These are phyloP conservation scores for Decapterus maruadsi DNA, from an alignment of 2,797 vertebrate genomes.

Conservation along the genomic window DNA sequence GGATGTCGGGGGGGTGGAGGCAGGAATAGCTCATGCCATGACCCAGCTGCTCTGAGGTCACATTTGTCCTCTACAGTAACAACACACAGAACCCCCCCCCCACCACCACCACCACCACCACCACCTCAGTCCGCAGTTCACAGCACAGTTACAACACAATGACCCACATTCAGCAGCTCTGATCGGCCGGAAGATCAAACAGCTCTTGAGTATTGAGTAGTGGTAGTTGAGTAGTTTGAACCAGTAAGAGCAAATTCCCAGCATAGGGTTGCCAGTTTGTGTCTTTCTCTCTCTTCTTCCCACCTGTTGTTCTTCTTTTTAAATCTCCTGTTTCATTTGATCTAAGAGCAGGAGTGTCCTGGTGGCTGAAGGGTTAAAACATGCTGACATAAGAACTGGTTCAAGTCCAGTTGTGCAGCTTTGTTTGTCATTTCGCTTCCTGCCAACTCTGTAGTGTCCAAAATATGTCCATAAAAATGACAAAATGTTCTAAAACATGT, in stretches of 20 bases:
- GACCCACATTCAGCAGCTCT: background rate
- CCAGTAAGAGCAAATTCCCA: background rate
- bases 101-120: too few species aligned
- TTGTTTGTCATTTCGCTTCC: too few species aligned
- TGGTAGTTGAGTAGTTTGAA: too few species aligned
- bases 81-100: constrained; percentile 23
- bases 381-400: too few species aligned
- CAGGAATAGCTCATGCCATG: constrained; percentile 53
- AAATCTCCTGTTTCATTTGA: background rate
- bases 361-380: too few species aligned
- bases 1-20: constrained; percentile 20
- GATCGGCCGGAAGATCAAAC: background rate
- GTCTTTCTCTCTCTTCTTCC: too few species aligned
- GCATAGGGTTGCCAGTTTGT: too few species aligned
- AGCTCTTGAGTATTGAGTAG: background rate
- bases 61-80: constrained; percentile 35
- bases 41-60: constrained; percentile 48
- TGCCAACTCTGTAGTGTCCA: too few species aligned
- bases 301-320: background rate
- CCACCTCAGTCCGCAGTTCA: background rate
- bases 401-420: too few species aligned
- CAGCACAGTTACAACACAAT: background rate
- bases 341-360: too few species aligned
- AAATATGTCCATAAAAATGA: too few species aligned
- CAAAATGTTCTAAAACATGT: too few species aligned